These are phyloP conservation scores for Pandemis heparana DNA, from an alignment of 2,888 invertebrate species.

Conservation along the genomic window DNA sequence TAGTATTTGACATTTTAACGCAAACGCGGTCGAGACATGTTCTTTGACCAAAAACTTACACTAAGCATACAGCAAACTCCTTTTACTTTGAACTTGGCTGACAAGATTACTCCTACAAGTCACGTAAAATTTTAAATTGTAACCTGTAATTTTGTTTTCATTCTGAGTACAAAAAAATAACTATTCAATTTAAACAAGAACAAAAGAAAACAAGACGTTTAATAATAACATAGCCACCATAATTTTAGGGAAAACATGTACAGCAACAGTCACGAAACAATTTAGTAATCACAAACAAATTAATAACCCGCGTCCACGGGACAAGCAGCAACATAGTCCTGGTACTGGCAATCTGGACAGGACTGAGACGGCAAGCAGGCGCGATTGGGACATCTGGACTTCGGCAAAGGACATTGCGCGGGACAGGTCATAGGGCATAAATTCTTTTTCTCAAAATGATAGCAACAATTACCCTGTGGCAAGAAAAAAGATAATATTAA, in stretches of 20 bases:
- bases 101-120: no score
- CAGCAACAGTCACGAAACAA: conserved; percentile 41
- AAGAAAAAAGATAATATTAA: conserved; percentile 43
- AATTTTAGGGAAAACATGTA: conserved; percentile 43
- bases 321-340: conserved; percentile 55
- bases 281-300: conserved; percentile 43
- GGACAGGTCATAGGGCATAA: conserved; percentile 24
- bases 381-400: conserved; percentile 18
- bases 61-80: no score
- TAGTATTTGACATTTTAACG: no score
- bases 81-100: no score
- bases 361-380: conserved; percentile 45
- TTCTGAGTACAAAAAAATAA: background rate
- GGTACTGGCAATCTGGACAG: conserved; percentile 55
- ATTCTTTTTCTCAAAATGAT: conserved; percentile 67
- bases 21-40: no score
- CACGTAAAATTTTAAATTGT: no score
- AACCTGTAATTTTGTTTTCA: background rate
- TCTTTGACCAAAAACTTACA: no score
- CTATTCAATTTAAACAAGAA: background rate
- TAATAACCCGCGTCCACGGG: conserved; percentile 54
- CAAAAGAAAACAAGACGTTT: conserved; percentile 2
- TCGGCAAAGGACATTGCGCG: background rate
- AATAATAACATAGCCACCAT: conserved; percentile 62
- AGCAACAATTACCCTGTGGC: conserved; percentile 72